Evolutionary conservation across 2,888 invertebrate species (phyloP).

Genomic region (Zeuzera pyrina): DNA sequence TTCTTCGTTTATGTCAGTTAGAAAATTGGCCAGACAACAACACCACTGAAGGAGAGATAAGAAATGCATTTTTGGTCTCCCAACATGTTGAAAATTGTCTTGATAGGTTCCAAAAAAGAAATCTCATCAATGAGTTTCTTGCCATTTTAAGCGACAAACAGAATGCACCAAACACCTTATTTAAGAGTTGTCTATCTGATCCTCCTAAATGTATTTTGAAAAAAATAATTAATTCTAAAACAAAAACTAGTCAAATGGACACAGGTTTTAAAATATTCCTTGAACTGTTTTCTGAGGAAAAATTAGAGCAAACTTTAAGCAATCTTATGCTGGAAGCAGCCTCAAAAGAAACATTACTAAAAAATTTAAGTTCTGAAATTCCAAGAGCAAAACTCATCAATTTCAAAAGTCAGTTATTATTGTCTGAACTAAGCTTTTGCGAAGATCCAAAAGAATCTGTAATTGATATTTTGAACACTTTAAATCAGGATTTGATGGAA

Average conservation of each 20-base stretch:
- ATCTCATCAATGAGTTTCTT: slow-evolving; percentile 52
- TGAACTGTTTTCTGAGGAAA: slow-evolving; percentile 38
- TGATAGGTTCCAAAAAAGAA: slow-evolving; percentile 50
- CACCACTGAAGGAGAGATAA: slow-evolving; percentile 54
- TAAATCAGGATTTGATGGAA: slow-evolving; percentile 32
- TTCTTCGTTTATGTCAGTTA: slow-evolving; percentile 60
- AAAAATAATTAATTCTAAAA: slow-evolving; percentile 46
- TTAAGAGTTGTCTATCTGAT: slow-evolving; percentile 42
- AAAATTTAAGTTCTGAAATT: slow-evolving; percentile 30
- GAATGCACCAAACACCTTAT: slow-evolving; percentile 22
- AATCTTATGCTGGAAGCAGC: slow-evolving; percentile 52
- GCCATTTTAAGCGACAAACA: slow-evolving; percentile 26
- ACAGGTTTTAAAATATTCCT: slow-evolving; percentile 39
- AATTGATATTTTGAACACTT: slow-evolving; percentile 28
- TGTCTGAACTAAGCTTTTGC: slow-evolving; percentile 28
- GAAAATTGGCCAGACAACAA: slow-evolving; percentile 55
- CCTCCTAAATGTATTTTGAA: slow-evolving; percentile 50
- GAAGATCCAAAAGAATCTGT: slow-evolving; percentile 24
- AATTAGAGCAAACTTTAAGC: slow-evolving; percentile 38
- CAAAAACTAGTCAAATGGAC: slow-evolving; percentile 37
- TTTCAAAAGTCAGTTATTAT: slow-evolving; percentile 41
- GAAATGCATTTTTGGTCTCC: slow-evolving; percentile 66
- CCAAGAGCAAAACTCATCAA: slow-evolving; percentile 32
- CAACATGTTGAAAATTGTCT: slow-evolving; percentile 69
- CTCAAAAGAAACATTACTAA: slow-evolving; percentile 45